Base-by-base conservation (phyloP, 1,140 invertebrate genomes). In the Nasonia giraulti region DNA sequence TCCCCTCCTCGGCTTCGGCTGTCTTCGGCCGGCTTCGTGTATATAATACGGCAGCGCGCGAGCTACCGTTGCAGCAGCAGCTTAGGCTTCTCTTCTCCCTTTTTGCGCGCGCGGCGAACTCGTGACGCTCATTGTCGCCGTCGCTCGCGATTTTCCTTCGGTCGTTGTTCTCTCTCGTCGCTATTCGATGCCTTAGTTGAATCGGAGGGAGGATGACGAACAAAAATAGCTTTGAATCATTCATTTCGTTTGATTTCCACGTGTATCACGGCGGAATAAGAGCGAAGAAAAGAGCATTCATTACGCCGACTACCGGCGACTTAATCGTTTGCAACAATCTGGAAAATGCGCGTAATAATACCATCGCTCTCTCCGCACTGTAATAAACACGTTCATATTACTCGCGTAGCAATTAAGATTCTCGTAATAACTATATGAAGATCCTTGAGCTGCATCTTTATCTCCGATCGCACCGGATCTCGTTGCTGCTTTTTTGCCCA, bases 401-500 rank as follows among this genome's bases (percentile, higher is more conserved):
- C 20, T 62, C 55, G 7, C 55, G 6, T 20, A 62, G 55, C 55
- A 62, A 62, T 62, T 62, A 62, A 62, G 20, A 62, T 62, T 62
- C 55, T n/a, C 55, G 55, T n/a, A 62, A 62, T 62, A 62, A n/a
- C 55, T 62, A 17, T 5, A 47, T 27, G 44, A 80, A 69, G n/a
- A 23, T 37, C 23, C 31, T 68, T 27, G 17, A n/a, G 11, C 40
- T 4, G 23, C 55, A 62, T 20, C 55, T 55, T 81, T 81, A 81
- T 81, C 68, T 55, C 23, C 40, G 17, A 81, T 81, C 68, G 55
- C 55, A n/a, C 55, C 55, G 55, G 47, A 17, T 62, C 55, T 62
- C 55, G 55, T 5, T n/a, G 55, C 17, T 62, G 27, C 27, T 7
- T 62, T 62, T 20, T 62, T 62, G 55, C 5, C 55, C 20, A 62